Percentiles rank a stretch among this genome's conserved stretches.
Evolutionary conservation across 1,140 invertebrate species (phyloP).

Genomic region (Cryptotermes secundus): DNA sequence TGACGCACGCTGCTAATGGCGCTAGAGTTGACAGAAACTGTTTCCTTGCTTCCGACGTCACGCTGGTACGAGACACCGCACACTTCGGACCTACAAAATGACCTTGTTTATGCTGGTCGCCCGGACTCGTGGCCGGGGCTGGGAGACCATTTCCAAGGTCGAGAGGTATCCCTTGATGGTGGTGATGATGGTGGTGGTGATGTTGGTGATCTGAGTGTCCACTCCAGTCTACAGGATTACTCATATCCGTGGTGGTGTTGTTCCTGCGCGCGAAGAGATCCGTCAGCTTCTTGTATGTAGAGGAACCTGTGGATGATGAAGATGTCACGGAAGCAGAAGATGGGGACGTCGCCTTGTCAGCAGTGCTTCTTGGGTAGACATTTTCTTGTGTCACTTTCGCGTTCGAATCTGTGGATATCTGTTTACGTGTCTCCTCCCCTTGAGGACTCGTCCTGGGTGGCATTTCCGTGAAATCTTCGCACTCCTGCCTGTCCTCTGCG

Average conservation of each 20-base stretch:
- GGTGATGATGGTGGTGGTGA: conserved; percentile 40
- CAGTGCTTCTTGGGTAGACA: conserved; percentile 47
- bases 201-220: neutral
- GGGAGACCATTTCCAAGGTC: conserved; percentile 57
- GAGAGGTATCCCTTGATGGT: conserved; percentile 44
- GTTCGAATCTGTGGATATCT: conserved; percentile 45
- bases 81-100: conserved; percentile 33
- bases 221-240: conserved; percentile 18
- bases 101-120: neutral
- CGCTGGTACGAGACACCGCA: conserved; percentile 34
- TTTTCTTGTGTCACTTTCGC: neutral
- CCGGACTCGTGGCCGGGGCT: neutral
- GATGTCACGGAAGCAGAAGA: conserved; percentile 47
- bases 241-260: conserved; percentile 46
- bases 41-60: conserved; percentile 56
- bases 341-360: conserved; percentile 39
- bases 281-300: conserved; percentile 67
- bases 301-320: conserved; percentile 54
- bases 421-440: conserved; percentile 43
- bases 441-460: conserved; percentile 31
- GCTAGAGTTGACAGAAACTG: conserved; percentile 75
- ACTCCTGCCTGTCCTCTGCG: neutral
- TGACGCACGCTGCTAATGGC: conserved; percentile 70
- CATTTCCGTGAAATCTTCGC: conserved; percentile 16
- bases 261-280: conserved; percentile 58